Conservation (phyloP, 2,888 invertebrate species). For the Hirtodrosophila trivittata region DNA sequence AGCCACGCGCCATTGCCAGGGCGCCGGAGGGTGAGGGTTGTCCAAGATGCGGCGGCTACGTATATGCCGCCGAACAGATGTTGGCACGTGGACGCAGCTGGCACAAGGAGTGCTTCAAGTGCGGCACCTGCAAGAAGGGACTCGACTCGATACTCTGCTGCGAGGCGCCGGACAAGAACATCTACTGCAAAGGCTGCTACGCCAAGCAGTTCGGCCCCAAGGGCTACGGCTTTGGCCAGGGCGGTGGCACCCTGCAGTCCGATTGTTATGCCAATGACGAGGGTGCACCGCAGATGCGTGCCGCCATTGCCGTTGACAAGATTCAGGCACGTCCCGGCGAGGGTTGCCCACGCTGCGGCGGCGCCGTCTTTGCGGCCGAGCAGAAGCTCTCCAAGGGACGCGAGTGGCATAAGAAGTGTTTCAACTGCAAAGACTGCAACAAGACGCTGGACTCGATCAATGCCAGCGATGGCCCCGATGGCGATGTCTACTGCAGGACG, state of each 20-base stretch:
- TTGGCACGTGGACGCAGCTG: constrained; percentile 86
- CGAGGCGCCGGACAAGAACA: constrained; percentile 97
- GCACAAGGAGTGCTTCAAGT: constrained; percentile 97
- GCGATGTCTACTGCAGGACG: constrained; percentile 97
- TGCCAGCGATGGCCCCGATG: constrained; percentile 96
- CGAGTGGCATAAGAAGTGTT: constrained; percentile 97
- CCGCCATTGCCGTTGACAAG: constrained; percentile 90
- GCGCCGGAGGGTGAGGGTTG: constrained; percentile 95
- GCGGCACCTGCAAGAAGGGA: constrained; percentile 93
- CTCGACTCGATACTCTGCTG: constrained; percentile 96
- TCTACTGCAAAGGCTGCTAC: constrained; percentile 99
- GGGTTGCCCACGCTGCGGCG: constrained; percentile 95
- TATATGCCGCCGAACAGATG: constrained; percentile 98
- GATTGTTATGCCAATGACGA: constrained; percentile 90
- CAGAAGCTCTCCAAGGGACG: constrained; percentile 95
- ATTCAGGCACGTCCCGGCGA: constrained; percentile 93
- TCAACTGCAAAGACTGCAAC: constrained; percentile 95
- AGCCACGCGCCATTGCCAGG: constrained; percentile 89
- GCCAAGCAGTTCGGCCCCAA: constrained; percentile 98
- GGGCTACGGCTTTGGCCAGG: constrained; percentile 98
- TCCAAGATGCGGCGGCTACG: constrained; percentile 96
- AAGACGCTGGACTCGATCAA: constrained; percentile 97
- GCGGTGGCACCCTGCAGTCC: constrained; percentile 96
- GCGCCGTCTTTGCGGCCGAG: constrained; percentile 96
- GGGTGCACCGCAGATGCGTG: constrained; percentile 85